Evolutionary conservation across 2,113 vertebrate species (phyloP), one percentile per base, ranked within the genome.

Genomic region (Talpa occidentalis): DNA sequence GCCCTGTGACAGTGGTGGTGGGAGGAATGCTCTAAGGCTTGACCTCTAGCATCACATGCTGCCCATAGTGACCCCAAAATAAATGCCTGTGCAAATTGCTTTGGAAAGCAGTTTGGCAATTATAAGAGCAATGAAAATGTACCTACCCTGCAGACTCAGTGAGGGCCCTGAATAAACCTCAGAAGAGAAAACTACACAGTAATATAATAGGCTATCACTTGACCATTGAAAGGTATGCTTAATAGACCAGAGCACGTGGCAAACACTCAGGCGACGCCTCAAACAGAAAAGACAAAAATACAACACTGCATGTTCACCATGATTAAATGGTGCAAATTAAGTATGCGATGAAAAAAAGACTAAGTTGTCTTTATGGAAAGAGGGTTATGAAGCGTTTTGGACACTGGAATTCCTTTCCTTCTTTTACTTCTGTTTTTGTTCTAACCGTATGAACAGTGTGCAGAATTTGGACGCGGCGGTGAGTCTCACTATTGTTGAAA

Each of bases 271-370:
- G 54, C 30, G 37, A 32, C 52, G n/a, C 26, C n/a, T 59, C n/a
- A 70, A 42, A 14, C 3, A 59, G 16, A 44, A 92, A 42, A 59
- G 6, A 70, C 16, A 40, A 40, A 21, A 42, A 83, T 42, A 56
- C 69, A 89, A 74, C 93, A 86, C 22, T 35, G 32, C n/a, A 42
- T 22, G 22, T 42, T 89, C 42, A 3, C 9, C 3, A 1, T 5
- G 42, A 80, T 69, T 56, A 80, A 88, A 82, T 8, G 69, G 35
- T n/a, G 32, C 15, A 73, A 84, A 84, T 80, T 44, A 49, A 87
- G 17, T 12, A 47, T 19, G 10, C 44, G 3, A 8, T 73, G 52
- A 6, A 56, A 28, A 49, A 16, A 52, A 32, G 19, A 56, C 54
- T 56, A 56, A 52, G 6, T 44, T 40, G 22, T 66, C 47, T 56